phyloP scores from a whole-genome alignment of 2,888 invertebrate genomes.

The Subacronicta megacephala region DNA sequence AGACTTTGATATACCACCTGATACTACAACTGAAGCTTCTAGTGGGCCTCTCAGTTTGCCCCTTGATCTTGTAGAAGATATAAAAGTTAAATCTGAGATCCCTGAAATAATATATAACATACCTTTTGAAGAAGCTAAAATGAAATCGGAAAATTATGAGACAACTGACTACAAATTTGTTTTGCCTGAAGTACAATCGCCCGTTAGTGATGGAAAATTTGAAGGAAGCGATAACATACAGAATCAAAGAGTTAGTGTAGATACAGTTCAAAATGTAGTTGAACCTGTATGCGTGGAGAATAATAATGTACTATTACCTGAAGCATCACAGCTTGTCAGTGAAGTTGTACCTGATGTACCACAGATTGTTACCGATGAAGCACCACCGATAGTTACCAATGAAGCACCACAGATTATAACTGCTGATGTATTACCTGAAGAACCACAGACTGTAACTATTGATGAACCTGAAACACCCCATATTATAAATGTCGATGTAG shows the following conservation, averaged over 20 bases:
- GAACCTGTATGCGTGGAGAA: background rate
- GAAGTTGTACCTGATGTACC: constrained; percentile 7
- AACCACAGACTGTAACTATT: too few relatives aligned
- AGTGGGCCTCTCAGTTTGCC: constrained; percentile 10
- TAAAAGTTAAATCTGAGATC: constrained; percentile 11
- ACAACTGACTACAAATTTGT: constrained; percentile 1
- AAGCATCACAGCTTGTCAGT: background rate
- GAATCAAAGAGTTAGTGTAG: constrained; percentile 1
- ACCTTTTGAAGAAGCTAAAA: constrained; percentile 10
- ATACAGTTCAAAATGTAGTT: constrained; percentile 14
- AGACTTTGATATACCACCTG: constrained; percentile 31
- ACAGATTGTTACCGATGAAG: background rate
- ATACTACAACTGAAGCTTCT: constrained; percentile 4
- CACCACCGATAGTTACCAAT: too few relatives aligned
- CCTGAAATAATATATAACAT: constrained; percentile 15
- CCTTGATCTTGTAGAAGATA: constrained; percentile 36
- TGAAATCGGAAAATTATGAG: constrained; percentile 8
- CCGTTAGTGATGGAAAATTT: background rate
- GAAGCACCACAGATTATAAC: too few relatives aligned
- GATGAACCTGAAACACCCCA: too few relatives aligned
- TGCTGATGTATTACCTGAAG: too few relatives aligned
- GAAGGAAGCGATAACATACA: constrained; percentile 8
- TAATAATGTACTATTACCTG: constrained; percentile 1
- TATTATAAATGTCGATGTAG: too few relatives aligned
- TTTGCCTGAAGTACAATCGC: background rate